Conservation (phyloP, 2,797 vertebrate species). For the Typhlichthys eigenmanni region DNA sequence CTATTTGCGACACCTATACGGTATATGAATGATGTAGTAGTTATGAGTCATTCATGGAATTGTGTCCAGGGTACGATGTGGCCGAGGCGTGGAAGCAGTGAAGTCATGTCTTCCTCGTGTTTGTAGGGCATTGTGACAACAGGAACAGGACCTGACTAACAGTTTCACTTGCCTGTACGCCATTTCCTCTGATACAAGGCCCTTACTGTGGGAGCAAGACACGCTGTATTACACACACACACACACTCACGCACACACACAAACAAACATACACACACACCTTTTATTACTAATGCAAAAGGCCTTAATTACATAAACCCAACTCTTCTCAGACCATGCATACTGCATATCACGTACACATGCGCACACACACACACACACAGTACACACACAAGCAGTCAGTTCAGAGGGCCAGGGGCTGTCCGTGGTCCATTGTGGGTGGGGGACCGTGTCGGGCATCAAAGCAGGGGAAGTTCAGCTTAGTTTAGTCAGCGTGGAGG, state of each 20-base stretch:
- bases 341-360: background rate
- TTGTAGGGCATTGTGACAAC: constrained; percentile 52
- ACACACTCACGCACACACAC: background rate
- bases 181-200: constrained; percentile 71
- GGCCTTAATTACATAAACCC: background rate
- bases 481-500: constrained; percentile 56
- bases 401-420: constrained; percentile 29
- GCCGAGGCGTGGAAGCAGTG: constrained; percentile 25
- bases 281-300: background rate
- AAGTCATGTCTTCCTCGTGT: constrained; percentile 38
- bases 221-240: background rate
- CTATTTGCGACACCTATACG: too few species aligned
- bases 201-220: constrained; percentile 36
- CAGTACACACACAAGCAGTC: background rate
- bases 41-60: background rate
- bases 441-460: constrained; percentile 45
- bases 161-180: constrained; percentile 63
- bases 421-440: constrained; percentile 28
- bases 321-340: background rate
- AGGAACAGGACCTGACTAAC: constrained; percentile 70
- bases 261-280: constrained; percentile 6
- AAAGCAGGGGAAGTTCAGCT: constrained; percentile 59
- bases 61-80: constrained; percentile 8
- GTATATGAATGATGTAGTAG: background rate
- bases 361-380: constrained; percentile 16